phyloP scores from a whole-genome alignment of 2,113 vertebrate species.

The Chaetodon auriga region DNA sequence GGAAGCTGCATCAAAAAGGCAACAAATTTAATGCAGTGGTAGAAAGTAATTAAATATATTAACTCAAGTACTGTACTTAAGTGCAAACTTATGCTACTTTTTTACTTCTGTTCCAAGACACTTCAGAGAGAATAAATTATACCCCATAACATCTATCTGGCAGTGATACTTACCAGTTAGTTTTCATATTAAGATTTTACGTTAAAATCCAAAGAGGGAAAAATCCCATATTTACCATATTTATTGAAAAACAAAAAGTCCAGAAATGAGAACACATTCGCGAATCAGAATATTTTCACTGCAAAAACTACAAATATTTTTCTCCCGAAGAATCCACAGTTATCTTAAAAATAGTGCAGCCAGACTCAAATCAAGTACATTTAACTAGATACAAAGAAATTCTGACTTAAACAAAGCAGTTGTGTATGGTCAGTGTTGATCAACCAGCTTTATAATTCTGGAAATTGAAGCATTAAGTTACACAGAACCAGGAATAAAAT shows the following conservation, averaged over 20 bases:
- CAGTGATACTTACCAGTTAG: not conserved
- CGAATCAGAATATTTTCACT: not conserved
- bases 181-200: not conserved
- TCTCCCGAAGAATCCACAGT: too few species aligned
- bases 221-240: not conserved
- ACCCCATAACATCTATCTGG: not conserved
- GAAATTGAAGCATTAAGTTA: too few species aligned
- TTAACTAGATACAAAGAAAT: too few species aligned
- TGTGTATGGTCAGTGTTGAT: too few species aligned
- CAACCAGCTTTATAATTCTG: too few species aligned
- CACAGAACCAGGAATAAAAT: too few species aligned
- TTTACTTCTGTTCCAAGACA: not conserved
- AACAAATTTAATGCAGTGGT: not conserved
- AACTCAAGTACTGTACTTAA: too few species aligned
- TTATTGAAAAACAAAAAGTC: not conserved
- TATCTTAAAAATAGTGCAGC: too few species aligned
- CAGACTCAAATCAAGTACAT: too few species aligned
- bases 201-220: not conserved
- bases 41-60: not conserved
- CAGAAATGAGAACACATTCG: not conserved
- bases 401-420: too few species aligned
- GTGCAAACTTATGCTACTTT: not conserved
- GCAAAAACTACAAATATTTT: too few species aligned
- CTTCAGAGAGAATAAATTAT: not conserved
- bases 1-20: slow-evolving; percentile 19